Evolutionary conservation across 2,113 vertebrate genomes (phyloP).

Genomic region (Amazona guildingii): DNA sequence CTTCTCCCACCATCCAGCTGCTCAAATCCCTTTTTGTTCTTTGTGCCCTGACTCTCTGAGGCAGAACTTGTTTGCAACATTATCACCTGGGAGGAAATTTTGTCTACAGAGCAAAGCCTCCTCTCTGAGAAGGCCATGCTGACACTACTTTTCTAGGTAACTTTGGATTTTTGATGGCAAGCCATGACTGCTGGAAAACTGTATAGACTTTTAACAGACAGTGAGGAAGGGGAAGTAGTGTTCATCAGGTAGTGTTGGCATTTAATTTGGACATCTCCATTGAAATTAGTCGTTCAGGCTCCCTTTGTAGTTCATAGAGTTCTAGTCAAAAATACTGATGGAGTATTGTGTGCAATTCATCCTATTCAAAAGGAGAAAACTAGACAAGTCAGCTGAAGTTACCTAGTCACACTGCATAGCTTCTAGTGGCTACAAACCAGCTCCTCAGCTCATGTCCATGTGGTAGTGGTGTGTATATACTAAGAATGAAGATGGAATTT

Average conservation of each 20-base stretch:
- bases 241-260: background rate
- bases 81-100: slow-evolving; percentile 15
- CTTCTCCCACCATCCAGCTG: slow-evolving; percentile 1
- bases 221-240: accelerated
- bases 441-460: background rate
- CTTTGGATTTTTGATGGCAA: background rate
- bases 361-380: background rate
- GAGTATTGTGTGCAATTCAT: background rate
- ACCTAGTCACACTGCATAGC: no score
- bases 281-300: background rate
- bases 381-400: accelerated
- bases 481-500: background rate
- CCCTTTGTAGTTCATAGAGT: background rate
- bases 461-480: no score
- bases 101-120: background rate
- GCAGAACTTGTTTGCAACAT: slow-evolving; percentile 5
- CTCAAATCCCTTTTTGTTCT: slow-evolving; percentile 61
- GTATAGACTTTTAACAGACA: background rate
- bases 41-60: background rate
- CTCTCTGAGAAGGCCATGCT: background rate
- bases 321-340: background rate
- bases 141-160: background rate
- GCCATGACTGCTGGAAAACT: background rate
- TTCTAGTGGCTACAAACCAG: background rate
- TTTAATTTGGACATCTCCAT: background rate